Evolutionary conservation across 2,888 invertebrate species (phyloP), one percentile per base, ranked within the genome.

Genomic region (Phengaris alcon): DNA sequence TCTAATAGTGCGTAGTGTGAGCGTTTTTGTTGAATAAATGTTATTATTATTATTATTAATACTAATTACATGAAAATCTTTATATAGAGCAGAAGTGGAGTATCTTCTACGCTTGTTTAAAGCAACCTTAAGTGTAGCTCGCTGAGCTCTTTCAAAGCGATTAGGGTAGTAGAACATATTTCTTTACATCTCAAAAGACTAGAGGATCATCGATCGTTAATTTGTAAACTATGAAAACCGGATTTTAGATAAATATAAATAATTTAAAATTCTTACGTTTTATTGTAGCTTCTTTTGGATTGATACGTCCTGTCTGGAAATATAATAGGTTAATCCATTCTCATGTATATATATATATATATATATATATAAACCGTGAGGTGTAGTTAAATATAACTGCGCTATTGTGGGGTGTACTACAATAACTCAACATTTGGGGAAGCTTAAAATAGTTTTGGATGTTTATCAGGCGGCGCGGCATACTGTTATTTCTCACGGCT

Each of bases 391-490:
- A 64, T 64, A 64, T 64, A 64, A 64, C 69, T 69, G 48, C 48
- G n/a, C 46, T 69, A 69, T 69, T 69, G 69, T 48, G 69, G 69
- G 69, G 69, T n/a, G 69, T 9, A 22, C 59, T 59, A 46, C 46
- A 69, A 46, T 48, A 48, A 59, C 59, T 59, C 22, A 68, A 46
- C 44, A 69, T 69, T 69, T 69, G 48, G 69, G 48, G 48, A 69
- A 48, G 69, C 48, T 69, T 10, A 48, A 46, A 46, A 69, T 69
- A 69, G 46, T 69, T n/a, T 69, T 15, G 69, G 69, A 69, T 48
- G 69, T 69, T 64, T 64, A 69, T 48, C 69, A 69, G 64, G 35
- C 64, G 64, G 35, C 64, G 64, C 48, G 64, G 44, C 35, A 35
- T 12, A 64, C 44, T 35, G 35, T 12, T 64, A 44, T 64, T 64